phyloP scores from a whole-genome alignment of 1,140 invertebrate genomes.

The Lasioglossum baleicum region DNA sequence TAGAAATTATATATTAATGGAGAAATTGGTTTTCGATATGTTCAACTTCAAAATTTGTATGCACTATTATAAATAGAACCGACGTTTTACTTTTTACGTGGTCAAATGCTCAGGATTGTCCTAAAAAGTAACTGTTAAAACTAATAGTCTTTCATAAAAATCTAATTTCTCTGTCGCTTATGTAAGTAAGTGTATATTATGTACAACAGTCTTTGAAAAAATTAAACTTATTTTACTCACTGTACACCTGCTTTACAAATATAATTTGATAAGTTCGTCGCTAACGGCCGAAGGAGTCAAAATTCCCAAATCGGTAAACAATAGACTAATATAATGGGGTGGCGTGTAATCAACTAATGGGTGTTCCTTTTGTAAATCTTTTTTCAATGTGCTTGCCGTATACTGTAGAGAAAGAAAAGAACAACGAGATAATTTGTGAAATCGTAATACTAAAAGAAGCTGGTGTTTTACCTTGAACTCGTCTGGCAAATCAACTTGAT shows the following conservation, averaged over 20 bases:
- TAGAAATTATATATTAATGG: too few species aligned
- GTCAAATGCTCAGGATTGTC: too few species aligned
- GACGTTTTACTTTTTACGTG: conserved; percentile 29
- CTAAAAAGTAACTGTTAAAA: too few species aligned
- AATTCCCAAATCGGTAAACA: conserved; percentile 97
- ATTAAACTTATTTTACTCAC: background rate
- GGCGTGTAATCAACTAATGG: conserved; percentile 98
- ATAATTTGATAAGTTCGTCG: conserved; percentile 97
- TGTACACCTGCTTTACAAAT: conserved; percentile 84
- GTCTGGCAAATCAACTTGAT: conserved; percentile 94
- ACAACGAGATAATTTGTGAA: conserved; percentile 43
- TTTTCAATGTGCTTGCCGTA: conserved; percentile 81
- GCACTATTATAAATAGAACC: conserved; percentile 11
- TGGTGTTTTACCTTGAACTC: conserved; percentile 87
- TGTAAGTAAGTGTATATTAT: background rate
- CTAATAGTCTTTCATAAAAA: conserved; percentile 8
- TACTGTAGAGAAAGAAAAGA: conserved; percentile 82
- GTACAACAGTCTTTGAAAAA: background rate
- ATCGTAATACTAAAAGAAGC: conserved; percentile 16
- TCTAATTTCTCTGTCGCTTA: background rate
- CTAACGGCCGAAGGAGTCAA: conserved; percentile 97
- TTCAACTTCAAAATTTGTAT: background rate
- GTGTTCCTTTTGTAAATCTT: conserved; percentile 87
- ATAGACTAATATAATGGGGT: conserved; percentile 93
- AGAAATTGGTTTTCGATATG: too few species aligned